A percentile compares a stretch with the other conserved stretches of the same genome.
phyloP scores from a whole-genome alignment of 2,888 invertebrate genomes.

The Melipona bicolor region DNA sequence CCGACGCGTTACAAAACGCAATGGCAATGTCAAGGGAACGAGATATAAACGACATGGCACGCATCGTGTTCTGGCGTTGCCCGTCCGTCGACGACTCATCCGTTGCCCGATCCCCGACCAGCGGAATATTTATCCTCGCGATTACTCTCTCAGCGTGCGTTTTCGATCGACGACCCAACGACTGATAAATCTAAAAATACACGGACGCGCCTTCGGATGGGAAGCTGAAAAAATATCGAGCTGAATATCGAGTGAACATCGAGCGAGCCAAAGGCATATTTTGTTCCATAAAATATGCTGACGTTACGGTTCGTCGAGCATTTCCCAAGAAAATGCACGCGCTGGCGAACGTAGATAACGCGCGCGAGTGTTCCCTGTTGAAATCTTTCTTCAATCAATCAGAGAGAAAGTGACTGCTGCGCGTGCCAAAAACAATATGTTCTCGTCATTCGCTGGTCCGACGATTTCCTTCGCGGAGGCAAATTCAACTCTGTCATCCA shows the following conservation, averaged over 20 bases:
- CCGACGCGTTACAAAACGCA: slow-evolving; percentile 50
- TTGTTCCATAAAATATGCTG: neutral
- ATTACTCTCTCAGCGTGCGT: neutral
- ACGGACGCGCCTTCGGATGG: no score
- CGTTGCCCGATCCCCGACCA: neutral
- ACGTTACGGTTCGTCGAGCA: neutral
- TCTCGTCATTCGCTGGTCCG: no score
- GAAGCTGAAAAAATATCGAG: no score
- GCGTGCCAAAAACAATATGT: neutral
- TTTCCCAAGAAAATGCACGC: neutral
- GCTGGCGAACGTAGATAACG: no score
- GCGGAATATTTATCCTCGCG: slow-evolving; percentile 7
- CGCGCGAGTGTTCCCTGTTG: neutral
- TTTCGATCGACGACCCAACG: neutral
- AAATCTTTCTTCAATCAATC: neutral
- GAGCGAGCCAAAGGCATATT: neutral
- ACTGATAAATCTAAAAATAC: neutral
- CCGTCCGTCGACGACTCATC: neutral
- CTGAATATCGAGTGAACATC: no score
- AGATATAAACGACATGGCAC: slow-evolving; percentile 36
- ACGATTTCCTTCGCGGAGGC: neutral
- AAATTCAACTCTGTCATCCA: neutral
- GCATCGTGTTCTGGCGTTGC: slow-evolving; percentile 18
- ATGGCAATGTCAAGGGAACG: slow-evolving; percentile 68
- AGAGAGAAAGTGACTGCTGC: neutral